phyloP scores from a whole-genome alignment of 30 jellyfish, hydroid and myxozoan genomes.

The Aurelia sp. region DNA sequence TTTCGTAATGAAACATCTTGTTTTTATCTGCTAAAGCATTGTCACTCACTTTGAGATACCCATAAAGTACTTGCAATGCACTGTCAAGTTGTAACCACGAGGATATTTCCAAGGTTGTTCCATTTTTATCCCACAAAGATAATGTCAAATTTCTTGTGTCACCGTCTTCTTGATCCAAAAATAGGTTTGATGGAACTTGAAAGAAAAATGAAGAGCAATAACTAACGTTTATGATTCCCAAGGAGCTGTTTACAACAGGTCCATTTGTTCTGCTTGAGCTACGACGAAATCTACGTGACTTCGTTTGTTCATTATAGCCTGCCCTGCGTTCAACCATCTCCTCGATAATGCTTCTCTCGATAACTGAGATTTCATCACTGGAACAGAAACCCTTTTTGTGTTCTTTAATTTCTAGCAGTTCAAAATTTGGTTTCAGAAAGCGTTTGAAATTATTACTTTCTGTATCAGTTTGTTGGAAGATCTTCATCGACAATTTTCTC shows the following conservation, averaged over 20 bases:
- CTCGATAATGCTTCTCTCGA: neutral
- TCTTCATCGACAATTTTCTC: neutral
- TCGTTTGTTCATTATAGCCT: neutral
- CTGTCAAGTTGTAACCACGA: constrained; percentile 91
- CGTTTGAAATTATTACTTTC: neutral
- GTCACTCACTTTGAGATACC: constrained; percentile 81
- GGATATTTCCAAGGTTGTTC: constrained; percentile 3
- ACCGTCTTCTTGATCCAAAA: constrained; percentile 77
- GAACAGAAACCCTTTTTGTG: constrained; percentile 21
- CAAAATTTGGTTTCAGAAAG: constrained; percentile 12
- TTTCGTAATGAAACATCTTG: constrained; percentile 12
- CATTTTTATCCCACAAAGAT: constrained; percentile 29
- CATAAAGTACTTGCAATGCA: constrained; percentile 71
- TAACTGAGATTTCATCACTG: neutral
- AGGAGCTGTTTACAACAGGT: constrained; percentile 22
- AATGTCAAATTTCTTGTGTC: constrained; percentile 58
- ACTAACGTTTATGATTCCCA: constrained; percentile 42
- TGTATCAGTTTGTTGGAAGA: neutral
- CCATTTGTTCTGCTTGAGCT: constrained; percentile 6
- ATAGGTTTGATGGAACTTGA: constrained; percentile 45
- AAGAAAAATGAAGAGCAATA: constrained; percentile 54
- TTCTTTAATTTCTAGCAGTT: constrained; percentile 2
- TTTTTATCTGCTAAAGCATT: constrained; percentile 31
- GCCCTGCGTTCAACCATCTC: neutral
- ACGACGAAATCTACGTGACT: constrained; percentile 25